phyloP scores from a whole-genome alignment of 2,113 vertebrate species.

The Silurus asotus region DNA sequence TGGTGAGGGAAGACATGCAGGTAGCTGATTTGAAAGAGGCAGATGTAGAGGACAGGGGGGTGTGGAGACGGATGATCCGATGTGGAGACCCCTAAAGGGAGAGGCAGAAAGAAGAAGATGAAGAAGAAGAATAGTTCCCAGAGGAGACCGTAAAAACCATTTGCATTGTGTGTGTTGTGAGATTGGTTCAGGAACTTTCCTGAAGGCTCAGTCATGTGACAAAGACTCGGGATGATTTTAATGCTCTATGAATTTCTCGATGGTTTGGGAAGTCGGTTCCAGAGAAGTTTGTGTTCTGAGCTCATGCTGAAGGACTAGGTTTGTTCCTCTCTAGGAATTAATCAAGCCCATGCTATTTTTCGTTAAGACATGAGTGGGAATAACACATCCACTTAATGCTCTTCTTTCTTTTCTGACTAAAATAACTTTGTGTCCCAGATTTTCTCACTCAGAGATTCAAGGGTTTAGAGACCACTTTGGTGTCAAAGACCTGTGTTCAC shows the following conservation, averaged over 20 bases:
- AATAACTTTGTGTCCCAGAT: conserved; percentile 1
- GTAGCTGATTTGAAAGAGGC: no score
- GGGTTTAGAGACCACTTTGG: no score
- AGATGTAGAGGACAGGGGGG: no score
- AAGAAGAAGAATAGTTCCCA: no score
- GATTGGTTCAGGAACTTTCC: background rate
- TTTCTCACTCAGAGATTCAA: background rate
- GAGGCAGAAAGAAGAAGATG: no score
- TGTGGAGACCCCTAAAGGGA: no score
- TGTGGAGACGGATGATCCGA: no score
- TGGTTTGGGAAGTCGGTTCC: background rate
- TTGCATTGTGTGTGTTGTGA: background rate
- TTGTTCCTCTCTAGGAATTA: conserved; percentile 28
- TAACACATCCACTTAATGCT: conserved; percentile 28
- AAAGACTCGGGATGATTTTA: background rate
- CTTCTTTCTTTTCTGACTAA: background rate
- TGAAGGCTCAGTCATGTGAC: background rate
- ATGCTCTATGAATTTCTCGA: background rate
- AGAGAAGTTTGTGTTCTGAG: background rate
- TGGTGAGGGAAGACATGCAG: no score
- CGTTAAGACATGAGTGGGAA: background rate
- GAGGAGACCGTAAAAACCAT: background rate
- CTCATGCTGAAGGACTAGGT: conserved; percentile 6
- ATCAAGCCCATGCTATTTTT: conserved; percentile 17
- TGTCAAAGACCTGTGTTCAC: background rate